Percentiles rank a stretch among this genome's conserved stretches.
Conservation (phyloP, 2,888 invertebrate genomes). For the Epinotia ramella region DNA sequence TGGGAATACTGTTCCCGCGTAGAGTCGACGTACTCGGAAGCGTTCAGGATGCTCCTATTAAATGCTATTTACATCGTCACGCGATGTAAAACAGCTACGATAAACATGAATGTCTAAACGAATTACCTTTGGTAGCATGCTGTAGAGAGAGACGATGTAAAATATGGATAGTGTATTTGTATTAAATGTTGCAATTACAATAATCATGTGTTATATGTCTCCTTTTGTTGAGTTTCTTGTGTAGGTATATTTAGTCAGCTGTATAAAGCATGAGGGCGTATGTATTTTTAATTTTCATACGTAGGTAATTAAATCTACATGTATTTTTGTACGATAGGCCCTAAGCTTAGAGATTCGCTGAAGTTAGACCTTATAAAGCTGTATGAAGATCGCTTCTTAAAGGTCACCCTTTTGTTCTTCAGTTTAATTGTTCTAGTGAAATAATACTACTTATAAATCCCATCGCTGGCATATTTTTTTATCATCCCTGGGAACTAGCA, state of each 20-base stretch:
- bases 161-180: background rate
- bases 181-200: slow-evolving; percentile 5
- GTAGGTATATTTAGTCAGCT: background rate
- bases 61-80: slow-evolving; percentile 65
- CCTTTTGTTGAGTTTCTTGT: background rate
- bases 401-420: too few species aligned
- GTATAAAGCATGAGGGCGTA: background rate
- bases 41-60: slow-evolving; percentile 68
- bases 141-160: background rate
- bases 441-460: too few species aligned
- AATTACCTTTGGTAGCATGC: slow-evolving; percentile 36
- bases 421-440: too few species aligned
- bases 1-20: slow-evolving; percentile 71
- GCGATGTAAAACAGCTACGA: slow-evolving; percentile 51
- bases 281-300: background rate
- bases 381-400: too few species aligned
- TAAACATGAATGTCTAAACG: slow-evolving; percentile 36
- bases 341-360: too few species aligned
- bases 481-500: background rate
- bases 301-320: background rate
- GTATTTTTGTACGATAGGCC: background rate
- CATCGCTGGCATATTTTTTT: too few species aligned
- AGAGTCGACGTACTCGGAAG: slow-evolving; percentile 60
- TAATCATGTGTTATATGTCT: slow-evolving; percentile 17
- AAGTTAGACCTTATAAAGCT: too few species aligned